Evolutionary conservation across 2,797 vertebrate species (phyloP), one percentile per base, ranked within the genome.

Genomic region (Saxicola maurus): DNA sequence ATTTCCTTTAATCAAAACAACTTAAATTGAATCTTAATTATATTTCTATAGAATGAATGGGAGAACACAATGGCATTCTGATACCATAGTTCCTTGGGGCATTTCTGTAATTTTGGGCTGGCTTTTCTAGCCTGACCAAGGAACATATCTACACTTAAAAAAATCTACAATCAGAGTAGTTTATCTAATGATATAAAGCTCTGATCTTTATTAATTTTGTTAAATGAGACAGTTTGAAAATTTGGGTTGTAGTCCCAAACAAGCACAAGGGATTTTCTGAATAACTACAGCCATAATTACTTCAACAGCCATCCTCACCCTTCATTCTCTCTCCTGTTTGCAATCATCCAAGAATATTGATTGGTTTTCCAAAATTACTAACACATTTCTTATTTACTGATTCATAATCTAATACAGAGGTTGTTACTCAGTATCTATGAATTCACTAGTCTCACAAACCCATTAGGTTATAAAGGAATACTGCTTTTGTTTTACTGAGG

Each of bases 1-100:
- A 75, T 60, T 87, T 88, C 45, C 60, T 76, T 88, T 94, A 90
- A 90, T 87, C 68, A 92, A 85, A 93, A 92, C 59, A 71, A 84
- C 18, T 68, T 71, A 69, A 91, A 80, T 61, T 35, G 11, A 87
- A 31, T 69, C 30, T 53, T 77, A 69, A 62, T 86, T 91, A 27
- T 60, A 33, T 77, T 86, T 71, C 53, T 69, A 33, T 30, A 86
- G 35, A 55, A 45, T 30, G n/a, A 80, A 62, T 35, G 13, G 48
- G 30, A 87, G 30, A 56, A 59, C 25, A 76, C 38, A 67, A 49
- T 16, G 25, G 28, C 49, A 75, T 86, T 85, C 66, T 78, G 40
- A 66, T 87, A 78, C 49, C 59, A 55, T 4, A 11, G 64, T 6
- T 84, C 71, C 64, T 71, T 49, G 28, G 23, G 31, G 40, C 23